Percentiles rank a stretch among this genome's conserved stretches.
phyloP scores from a whole-genome alignment of 2,797 vertebrate genomes.

The Brotula barbata region DNA sequence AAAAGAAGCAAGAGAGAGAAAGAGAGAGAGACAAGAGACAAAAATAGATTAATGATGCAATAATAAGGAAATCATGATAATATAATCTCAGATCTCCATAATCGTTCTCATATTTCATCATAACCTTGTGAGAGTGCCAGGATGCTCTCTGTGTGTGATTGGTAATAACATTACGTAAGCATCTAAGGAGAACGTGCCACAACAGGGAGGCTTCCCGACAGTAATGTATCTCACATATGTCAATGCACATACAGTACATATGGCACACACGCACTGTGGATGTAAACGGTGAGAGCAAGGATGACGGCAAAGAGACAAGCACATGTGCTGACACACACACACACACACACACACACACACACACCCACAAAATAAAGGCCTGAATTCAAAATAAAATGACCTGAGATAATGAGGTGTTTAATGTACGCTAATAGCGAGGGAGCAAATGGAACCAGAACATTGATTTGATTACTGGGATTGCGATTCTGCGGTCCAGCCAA shows the following conservation, averaged over 20 bases:
- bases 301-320: slow-evolving; percentile 20
- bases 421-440: slow-evolving; percentile 59
- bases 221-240: slow-evolving; percentile 64
- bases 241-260: slow-evolving; percentile 17
- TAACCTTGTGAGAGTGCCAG: slow-evolving; percentile 78
- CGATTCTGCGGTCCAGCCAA: slow-evolving; percentile 48
- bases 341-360: slow-evolving; percentile 9
- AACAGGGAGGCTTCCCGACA: slow-evolving; percentile 58
- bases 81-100: slow-evolving; percentile 76
- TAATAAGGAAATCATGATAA: slow-evolving; percentile 79
- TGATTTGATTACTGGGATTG: slow-evolving; percentile 54
- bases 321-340: slow-evolving; percentile 4
- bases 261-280: slow-evolving; percentile 28
- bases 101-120: slow-evolving; percentile 77
- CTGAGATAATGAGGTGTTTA: slow-evolving; percentile 52
- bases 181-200: slow-evolving; percentile 57
- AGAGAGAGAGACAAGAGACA: slow-evolving; percentile 64
- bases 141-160: slow-evolving; percentile 74
- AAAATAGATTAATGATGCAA: slow-evolving; percentile 83
- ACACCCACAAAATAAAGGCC: slow-evolving; percentile 29
- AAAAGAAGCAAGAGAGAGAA: slow-evolving; percentile 41
- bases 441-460: slow-evolving; percentile 54
- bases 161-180: slow-evolving; percentile 74
- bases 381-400: slow-evolving; percentile 43
- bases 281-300: slow-evolving; percentile 7